Percentiles rank a stretch among this genome's conserved stretches.
Conservation (phyloP, 1,140 invertebrate genomes). For the Lethrus apterus region DNA sequence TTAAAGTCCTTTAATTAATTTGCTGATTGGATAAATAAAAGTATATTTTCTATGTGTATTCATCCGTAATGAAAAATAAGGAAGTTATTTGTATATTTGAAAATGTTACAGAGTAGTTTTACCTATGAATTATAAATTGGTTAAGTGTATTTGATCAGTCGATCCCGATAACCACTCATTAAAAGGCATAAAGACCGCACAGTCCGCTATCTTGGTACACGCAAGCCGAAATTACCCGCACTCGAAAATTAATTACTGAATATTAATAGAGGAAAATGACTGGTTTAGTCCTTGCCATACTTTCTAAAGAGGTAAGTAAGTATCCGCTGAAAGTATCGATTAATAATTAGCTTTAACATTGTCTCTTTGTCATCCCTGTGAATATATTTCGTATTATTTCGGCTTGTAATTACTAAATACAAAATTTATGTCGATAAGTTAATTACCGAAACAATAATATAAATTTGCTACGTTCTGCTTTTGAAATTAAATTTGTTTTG, state of each 20-base stretch:
- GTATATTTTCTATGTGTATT: no score
- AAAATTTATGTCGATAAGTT: no score
- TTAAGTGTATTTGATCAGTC: constrained; percentile 20
- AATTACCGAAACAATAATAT: no score
- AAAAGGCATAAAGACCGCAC: constrained; percentile 30
- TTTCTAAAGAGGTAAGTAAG: constrained; percentile 36
- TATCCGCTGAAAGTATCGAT: constrained; percentile 39
- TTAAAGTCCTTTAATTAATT: no score
- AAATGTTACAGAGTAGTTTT: no score
- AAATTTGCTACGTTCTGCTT: no score
- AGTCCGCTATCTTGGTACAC: constrained; percentile 20
- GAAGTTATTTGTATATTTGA: no score
- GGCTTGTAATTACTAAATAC: neutral
- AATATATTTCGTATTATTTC: no score
- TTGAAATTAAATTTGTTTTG: no score
- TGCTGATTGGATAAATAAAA: no score
- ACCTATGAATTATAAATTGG: constrained; percentile 21
- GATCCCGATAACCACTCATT: constrained; percentile 24
- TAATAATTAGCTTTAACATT: constrained; percentile 30
- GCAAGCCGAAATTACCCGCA: constrained; percentile 31
- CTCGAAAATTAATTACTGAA: constrained; percentile 36
- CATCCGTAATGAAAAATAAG: no score
- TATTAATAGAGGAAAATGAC: constrained; percentile 33
- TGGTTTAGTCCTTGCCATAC: constrained; percentile 33
- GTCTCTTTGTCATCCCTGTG: constrained; percentile 5